Base-by-base conservation (phyloP, 2,797 vertebrate genomes). In the Jordanella pulchra region DNA sequence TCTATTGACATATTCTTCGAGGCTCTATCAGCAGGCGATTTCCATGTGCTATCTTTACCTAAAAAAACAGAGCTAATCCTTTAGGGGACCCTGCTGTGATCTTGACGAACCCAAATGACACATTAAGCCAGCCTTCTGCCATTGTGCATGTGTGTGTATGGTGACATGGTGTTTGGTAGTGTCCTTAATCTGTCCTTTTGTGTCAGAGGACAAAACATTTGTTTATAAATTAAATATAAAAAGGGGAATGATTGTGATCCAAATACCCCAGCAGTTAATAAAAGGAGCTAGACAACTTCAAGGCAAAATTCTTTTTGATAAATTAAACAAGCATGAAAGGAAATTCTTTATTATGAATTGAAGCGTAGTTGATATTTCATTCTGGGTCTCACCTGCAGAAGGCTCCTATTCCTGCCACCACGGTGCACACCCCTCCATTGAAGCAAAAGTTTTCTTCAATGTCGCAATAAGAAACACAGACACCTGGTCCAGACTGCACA, bases 361-460 rank as follows among this genome's bases (percentile, higher is more conserved):
- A 32, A 67, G 65, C 12, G 23, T 28, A 30, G 27, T 11, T 51
- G 23, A 67, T 28, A 13, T 48, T 7, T 67, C 39, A 56, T 18
- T 35, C 67, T 56, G 68, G 44, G 27, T 71, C 92, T 94, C 90
- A 98, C 97, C 97, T 96, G 95, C 97, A 97, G 90, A 97, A 96
- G 75, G 95, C 96, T n/a, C 96, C 97, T 63, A 93, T 90, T 80
- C 94, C 95, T 72, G 96, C 94, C 90, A 97, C 96, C 87, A 97
- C 91, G 60, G 96, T 97, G 86, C 97, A 97, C 85, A 97, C 95
- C 18, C 97, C 97, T 14, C 95, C 96, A 21, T 98, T 97, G 87
- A 95, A 94, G 90, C 97, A 98, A 92, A 97, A 97, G 84, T 95
- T 95, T 53, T 96, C 95, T 75, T 96, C 92, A 25, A 91, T 82